Evolutionary conservation across 2,888 invertebrate species (phyloP), one percentile per base, ranked within the genome.

Genomic region (Tetanocera ferruginea): DNA sequence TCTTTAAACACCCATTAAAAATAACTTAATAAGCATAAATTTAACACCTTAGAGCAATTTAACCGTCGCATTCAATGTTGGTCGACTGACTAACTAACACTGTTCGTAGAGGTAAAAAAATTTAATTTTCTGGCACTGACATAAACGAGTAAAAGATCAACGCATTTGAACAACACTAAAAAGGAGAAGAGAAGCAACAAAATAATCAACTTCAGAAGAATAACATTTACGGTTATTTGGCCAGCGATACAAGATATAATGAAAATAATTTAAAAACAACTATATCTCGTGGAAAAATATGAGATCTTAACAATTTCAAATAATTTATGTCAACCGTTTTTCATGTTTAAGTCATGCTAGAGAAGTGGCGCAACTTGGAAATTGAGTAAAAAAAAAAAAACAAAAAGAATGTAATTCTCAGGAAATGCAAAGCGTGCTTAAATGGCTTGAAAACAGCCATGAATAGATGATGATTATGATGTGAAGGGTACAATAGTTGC

Each of bases 1-100:
- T 67, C 43, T 19, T 19, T 37, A 71, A 71, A 37, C 17, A 52
- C 19, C 34, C 57, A 71, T 71, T 67, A 34, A 73, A 37, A 77
- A 79, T 14, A 75, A 60, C 52, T 76, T 73, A 77, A 52, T 71
- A 76, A 74, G 66, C 70, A 73, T 69, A 79, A 76, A 74, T 74
- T 70, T 28, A 55, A 75, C 76, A 76, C 78, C 76, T 73, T 73
- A 19, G 28, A 71, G 55, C 19, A 19, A 55, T 55, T 23, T 55
- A 55, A 55, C 23, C 4, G 19, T 19, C 19, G 25, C 55, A 52
- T 19, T 37, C 9, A 66, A 57, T 17, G 25, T 9, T 52, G 34
- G 66, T 31, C 60, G 28, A 34, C 31, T 2, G 28, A 60, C 19
- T 14, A 17, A 25, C n/a, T n/a, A 55, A 9, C 23, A 23, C 19